These are phyloP conservation scores for Acromyrmex charruanus DNA, from an alignment of 1,140 invertebrate genomes.

Conservation along the genomic window DNA sequence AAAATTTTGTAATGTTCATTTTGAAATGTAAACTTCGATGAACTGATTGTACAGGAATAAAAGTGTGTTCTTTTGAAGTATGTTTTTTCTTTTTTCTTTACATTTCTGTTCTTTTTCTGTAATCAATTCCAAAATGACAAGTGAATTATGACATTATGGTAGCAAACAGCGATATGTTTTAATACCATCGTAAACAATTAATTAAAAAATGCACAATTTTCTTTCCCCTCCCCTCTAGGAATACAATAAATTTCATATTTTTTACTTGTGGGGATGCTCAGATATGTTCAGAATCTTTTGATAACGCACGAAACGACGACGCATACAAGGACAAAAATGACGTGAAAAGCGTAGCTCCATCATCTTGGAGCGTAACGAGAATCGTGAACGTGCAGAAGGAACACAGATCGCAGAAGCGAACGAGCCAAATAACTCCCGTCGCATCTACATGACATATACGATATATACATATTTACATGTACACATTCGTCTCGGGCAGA, in stretches of 20 bases:
- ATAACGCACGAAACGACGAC: neutral
- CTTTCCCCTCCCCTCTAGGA: neutral
- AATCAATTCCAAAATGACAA: too few species aligned
- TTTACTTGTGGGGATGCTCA: neutral
- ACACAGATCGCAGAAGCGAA: conserved; percentile 14
- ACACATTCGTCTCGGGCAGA: conserved; percentile 40
- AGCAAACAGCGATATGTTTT: neutral
- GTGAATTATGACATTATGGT: too few species aligned
- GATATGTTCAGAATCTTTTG: neutral
- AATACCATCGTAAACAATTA: neutral
- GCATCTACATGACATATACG: conserved; percentile 42
- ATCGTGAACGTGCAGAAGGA: conserved; percentile 11
- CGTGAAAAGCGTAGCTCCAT: conserved; percentile 8
- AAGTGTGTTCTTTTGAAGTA: too few species aligned
- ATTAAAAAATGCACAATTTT: neutral
- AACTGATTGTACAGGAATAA: too few species aligned
- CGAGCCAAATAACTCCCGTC: conserved; percentile 46
- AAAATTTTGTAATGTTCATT: too few species aligned
- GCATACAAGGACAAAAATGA: conserved; percentile 3
- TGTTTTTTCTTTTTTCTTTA: too few species aligned
- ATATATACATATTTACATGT: conserved; percentile 35
- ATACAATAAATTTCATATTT: neutral
- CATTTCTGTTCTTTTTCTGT: too few species aligned
- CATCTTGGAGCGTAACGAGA: conserved; percentile 28
- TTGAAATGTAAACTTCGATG: too few species aligned